phyloP scores from a whole-genome alignment of 2,113 vertebrate species.

The Sylvilagus bachmani region DNA sequence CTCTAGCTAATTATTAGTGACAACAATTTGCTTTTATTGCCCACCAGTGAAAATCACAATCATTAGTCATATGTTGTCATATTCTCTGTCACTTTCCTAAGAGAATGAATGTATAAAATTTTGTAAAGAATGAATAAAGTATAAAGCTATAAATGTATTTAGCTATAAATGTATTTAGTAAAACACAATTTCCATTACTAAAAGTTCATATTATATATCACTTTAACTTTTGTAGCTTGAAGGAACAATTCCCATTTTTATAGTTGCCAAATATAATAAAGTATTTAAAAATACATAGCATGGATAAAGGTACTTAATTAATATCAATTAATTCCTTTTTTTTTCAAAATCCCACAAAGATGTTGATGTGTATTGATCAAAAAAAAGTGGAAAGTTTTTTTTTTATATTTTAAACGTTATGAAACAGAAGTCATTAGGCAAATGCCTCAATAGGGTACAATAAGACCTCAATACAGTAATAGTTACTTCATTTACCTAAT shows the following conservation, averaged over 20 bases:
- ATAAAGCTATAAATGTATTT: neutral
- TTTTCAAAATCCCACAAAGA: neutral
- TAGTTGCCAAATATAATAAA: neutral
- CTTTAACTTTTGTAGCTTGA: neutral
- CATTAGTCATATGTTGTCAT: neutral
- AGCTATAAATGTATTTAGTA: neutral
- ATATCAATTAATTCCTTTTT: neutral
- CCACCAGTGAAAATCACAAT: neutral
- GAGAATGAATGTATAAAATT: neutral
- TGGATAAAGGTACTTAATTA: neutral
- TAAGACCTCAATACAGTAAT: fast-evolving
- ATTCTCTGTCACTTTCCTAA: neutral
- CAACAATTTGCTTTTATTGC: neutral
- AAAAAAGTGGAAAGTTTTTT: neutral
- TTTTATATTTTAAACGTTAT: neutral
- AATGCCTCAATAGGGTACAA: neutral
- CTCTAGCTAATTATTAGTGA: neutral
- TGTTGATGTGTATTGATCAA: neutral
- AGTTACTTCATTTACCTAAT: neutral
- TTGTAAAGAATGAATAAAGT: neutral
- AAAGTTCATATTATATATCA: neutral
- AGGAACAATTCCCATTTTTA: neutral
- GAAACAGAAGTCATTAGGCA: neutral
- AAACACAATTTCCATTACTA: neutral
- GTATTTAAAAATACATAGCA: neutral